Evolutionary conservation across 23 tunicate genomes (phyloP), one percentile per base, ranked within the genome.

Genomic region (Oikopleura dioica): DNA sequence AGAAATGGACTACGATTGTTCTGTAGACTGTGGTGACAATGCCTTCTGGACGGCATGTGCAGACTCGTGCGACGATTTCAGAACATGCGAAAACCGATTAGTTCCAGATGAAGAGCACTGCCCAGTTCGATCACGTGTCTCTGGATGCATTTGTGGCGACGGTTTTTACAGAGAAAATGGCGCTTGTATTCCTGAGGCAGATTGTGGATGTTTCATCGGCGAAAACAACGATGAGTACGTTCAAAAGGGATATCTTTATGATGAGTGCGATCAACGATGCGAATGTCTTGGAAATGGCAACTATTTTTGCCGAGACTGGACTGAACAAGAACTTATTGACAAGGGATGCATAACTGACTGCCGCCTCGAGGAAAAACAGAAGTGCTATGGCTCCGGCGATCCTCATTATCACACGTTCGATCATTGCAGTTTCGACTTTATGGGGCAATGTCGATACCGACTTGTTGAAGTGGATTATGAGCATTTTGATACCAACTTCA

Each of bases 391-490:
- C 51, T 80, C 77, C 28, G 87, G 87, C n/a, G 87, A 84, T 77
- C 87, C 87, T 26, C 87, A 84, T 77, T 84, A 84, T 75, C 59
- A 36, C 38, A 80, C 87, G 1, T 84, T 79, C 36, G 87, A 84
- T 37, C 59, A 75, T 68, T 79, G 78, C 51, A 68, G 77, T 35
- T 84, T 76, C 76, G 87, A 84, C 68, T 84, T 80, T 38, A 82
- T 79, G 77, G 87, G 87, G 36, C 59, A 69, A 32, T 84, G 87
- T 51, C 77, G 79, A 21, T 84, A 84, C 67, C 68, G 79, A 1
- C 38, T 84, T 38, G 83, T 80, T 36, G 80, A 51, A 32, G 26
- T 35, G 30, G n/a, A n/a, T n/a, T n/a, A n/a, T n/a, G n/a, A n/a
- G n/a, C n/a, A n/a, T n/a, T n/a, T n/a, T n/a, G 55, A 33, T 51